phyloP scores from a whole-genome alignment of 2,888 invertebrate species.

The Himalopsyche kuldschensis region DNA sequence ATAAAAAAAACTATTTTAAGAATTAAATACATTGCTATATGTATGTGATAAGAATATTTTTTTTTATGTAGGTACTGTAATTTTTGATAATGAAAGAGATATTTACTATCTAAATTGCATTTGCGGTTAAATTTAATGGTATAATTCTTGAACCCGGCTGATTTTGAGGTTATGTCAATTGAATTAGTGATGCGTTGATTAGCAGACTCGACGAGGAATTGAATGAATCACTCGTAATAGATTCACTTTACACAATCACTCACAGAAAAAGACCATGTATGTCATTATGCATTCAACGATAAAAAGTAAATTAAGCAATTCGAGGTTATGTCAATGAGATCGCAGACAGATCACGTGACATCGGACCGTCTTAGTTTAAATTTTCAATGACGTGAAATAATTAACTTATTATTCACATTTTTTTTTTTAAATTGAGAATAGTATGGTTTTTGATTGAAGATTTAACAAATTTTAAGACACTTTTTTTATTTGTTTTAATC shows the following conservation, averaged over 20 bases:
- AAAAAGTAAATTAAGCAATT: neutral
- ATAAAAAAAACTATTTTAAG: too few relatives aligned
- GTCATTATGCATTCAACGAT: neutral
- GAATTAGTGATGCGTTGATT: neutral
- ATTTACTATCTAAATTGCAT: too few relatives aligned
- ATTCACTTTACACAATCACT: neutral
- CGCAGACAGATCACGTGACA: neutral
- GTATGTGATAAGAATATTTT: too few relatives aligned
- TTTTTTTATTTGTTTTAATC: neutral
- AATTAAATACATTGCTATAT: too few relatives aligned
- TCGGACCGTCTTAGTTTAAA: too few relatives aligned
- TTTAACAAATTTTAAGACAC: neutral
- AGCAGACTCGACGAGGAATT: neutral
- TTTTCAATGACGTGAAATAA: too few relatives aligned
- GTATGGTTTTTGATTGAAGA: too few relatives aligned
- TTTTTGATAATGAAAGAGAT: too few relatives aligned
- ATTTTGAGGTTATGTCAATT: slow-evolving; percentile 1
- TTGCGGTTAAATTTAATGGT: too few relatives aligned
- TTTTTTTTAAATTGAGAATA: too few relatives aligned
- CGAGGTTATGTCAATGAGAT: neutral
- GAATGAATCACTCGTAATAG: neutral
- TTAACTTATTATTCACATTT: too few relatives aligned
- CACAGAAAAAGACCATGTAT: neutral
- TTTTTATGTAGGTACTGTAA: too few relatives aligned
- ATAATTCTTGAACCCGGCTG: neutral